Base-by-base conservation (phyloP, 1,140 invertebrate species). In the Drosophila triauraria region DNA sequence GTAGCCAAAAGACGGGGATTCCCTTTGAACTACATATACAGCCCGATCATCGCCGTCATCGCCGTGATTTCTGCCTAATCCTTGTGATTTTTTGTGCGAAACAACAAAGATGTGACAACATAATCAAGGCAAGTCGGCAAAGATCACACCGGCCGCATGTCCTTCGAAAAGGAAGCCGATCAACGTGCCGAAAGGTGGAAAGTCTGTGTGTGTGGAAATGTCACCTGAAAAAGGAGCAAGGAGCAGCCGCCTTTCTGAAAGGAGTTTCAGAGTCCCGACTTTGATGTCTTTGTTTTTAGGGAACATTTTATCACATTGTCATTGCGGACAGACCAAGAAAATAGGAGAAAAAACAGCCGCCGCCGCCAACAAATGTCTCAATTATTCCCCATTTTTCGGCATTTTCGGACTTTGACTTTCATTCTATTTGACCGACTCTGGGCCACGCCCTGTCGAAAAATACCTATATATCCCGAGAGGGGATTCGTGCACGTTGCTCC, bases 141-240 rank as follows among this genome's bases (percentile, higher is more conserved):
- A 85, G 82, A 85, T 85, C 78, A 85, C 61, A 85, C 64, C 69
- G 25, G 82, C 82, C 82, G 78, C 82, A 85, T 59, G 40, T 72
- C 69, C 48, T 71, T 42, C 13, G 42, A 59, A 38, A 20, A 70
- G 44, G 50, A 44, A 54, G 53, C 76, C 76, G 69, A 64, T 75
- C 79, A 79, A 86, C 82, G 82, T 86, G 83, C 83, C 82, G 83
- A 82, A 86, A 85, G 82, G 61, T 79, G 83, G 74, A 74, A 68
- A 51, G 61, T 10, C 4, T 23, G 32, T 54, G 53, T 35, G 53
- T 40, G 53, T 54, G 53, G 70, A 84, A 75, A 72, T 86, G 82
- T 86, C 82, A 86, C 82, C 82, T 86, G 82, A 86, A 82, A 76
- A 86, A 67, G 68, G 40, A 42, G 78, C 68, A 78, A 65, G 47